These are phyloP conservation scores for Helicoverpa assulta DNA, from an alignment of 2,888 invertebrate species.

Conservation along the genomic window DNA sequence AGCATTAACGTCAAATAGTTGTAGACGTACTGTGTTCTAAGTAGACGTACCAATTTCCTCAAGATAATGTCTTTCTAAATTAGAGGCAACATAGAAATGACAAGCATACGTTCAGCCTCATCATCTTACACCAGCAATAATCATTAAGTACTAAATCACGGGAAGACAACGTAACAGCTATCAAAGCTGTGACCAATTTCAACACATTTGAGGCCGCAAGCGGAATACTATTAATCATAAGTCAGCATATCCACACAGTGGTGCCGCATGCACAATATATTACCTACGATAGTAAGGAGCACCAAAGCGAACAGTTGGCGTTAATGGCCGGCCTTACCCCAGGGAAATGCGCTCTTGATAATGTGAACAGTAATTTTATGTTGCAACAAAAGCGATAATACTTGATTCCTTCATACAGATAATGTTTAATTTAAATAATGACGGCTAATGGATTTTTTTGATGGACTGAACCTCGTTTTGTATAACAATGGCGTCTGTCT, in stretches of 20 bases:
- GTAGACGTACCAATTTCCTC: not conserved
- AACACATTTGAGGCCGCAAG: slow-evolving; percentile 73
- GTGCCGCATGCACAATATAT: slow-evolving; percentile 76
- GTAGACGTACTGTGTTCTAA: not conserved
- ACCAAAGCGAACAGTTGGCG: slow-evolving; percentile 87
- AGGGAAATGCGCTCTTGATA: slow-evolving; percentile 87
- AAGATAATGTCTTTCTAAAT: slow-evolving; percentile 19
- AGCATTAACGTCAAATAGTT: not conserved
- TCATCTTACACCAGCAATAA: slow-evolving; percentile 55
- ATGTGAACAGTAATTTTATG: slow-evolving; percentile 86
- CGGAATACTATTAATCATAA: slow-evolving; percentile 74
- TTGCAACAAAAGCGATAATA: slow-evolving; percentile 79
- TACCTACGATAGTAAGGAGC: slow-evolving; percentile 74
- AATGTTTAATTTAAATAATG: slow-evolving; percentile 68
- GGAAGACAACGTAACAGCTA: slow-evolving; percentile 59
- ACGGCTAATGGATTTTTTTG: slow-evolving; percentile 60
- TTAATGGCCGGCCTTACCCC: slow-evolving; percentile 85
- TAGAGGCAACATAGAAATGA: slow-evolving; percentile 35
- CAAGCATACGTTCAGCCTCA: slow-evolving; percentile 35
- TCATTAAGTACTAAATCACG: slow-evolving; percentile 56
- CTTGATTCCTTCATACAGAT: slow-evolving; percentile 68
- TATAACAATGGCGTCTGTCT: slow-evolving; percentile 51
- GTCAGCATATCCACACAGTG: slow-evolving; percentile 69
- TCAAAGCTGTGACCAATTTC: slow-evolving; percentile 70
- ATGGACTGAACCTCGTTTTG: slow-evolving; percentile 42